Evolutionary conservation across 35 echinoderm and acorn worm species (phyloP).

Genomic region (Hemicentrotus pulcherrimus): DNA sequence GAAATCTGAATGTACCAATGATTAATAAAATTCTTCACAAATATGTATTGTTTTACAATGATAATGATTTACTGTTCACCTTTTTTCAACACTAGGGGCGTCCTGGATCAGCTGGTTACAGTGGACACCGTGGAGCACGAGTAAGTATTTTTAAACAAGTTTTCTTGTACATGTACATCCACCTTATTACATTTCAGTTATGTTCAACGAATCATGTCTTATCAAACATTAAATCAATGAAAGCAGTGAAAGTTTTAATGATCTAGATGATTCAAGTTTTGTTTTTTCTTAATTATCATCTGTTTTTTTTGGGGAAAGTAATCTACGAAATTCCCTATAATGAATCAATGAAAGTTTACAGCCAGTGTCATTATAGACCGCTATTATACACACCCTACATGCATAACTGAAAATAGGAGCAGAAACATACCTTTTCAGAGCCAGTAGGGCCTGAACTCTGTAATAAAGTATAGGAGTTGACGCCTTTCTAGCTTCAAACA

Average conservation of each 20-base stretch:
- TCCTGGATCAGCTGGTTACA: slow-evolving; percentile 41
- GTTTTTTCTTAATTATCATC: no score
- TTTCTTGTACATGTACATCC: neutral
- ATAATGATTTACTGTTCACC: neutral
- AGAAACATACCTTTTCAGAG: no score
- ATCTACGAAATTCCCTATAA: no score
- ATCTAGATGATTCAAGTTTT: no score
- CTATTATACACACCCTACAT: neutral
- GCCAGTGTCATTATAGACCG: neutral
- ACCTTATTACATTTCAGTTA: neutral
- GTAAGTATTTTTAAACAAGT: slow-evolving; percentile 1
- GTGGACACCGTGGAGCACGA: slow-evolving; percentile 22
- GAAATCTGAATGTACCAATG: neutral
- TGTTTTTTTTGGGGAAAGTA: no score
- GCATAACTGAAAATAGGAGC: neutral
- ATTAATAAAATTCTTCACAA: neutral
- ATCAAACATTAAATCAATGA: no score
- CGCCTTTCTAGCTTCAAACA: no score
- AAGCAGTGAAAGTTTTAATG: no score
- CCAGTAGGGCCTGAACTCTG: no score
- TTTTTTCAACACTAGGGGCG: neutral
- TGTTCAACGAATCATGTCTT: neutral
- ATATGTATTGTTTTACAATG: neutral
- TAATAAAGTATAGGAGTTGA: no score
- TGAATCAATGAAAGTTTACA: neutral